Evolutionary conservation across 2,113 vertebrate genomes (phyloP).

Genomic region (Lepidothrix coronata): DNA sequence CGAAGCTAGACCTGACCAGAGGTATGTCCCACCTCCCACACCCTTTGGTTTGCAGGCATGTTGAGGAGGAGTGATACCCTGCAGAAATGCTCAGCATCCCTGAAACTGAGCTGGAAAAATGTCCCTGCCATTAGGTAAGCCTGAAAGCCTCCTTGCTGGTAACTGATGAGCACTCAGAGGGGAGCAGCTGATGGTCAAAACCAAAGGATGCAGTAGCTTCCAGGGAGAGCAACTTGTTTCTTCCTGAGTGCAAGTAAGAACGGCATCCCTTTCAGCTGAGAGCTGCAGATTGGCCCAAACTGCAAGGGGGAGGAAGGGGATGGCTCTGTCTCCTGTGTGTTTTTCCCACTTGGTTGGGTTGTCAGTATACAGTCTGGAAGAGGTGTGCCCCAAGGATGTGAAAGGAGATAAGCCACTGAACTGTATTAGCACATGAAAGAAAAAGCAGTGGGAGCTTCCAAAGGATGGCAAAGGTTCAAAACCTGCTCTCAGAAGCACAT

Average conservation of each 20-base stretch:
- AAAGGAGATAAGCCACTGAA: constrained; percentile 35
- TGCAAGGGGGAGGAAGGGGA: neutral
- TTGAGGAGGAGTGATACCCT: neutral
- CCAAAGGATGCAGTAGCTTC: neutral
- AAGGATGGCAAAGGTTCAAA: constrained; percentile 61
- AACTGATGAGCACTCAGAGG: neutral
- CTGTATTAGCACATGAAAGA: constrained; percentile 64
- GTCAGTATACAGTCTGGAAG: constrained; percentile 16
- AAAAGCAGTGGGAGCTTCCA: constrained; percentile 52
- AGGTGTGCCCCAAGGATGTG: constrained; percentile 45
- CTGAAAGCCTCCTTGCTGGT: neutral
- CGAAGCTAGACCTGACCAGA: neutral
- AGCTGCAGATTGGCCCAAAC: neutral
- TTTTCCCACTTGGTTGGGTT: constrained; percentile 16
- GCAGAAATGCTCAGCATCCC: neutral
- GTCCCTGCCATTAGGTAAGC: neutral
- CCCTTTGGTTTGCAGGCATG: neutral
- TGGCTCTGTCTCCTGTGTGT: neutral
- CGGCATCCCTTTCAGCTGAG: neutral
- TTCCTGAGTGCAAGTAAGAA: neutral
- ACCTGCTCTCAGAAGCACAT: constrained; percentile 52
- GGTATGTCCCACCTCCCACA: neutral
- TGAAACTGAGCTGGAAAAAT: neutral
- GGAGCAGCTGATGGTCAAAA: neutral
- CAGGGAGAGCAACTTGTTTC: neutral